Evolutionary conservation across 2,113 vertebrate genomes (phyloP), one percentile per base, ranked within the genome.

Genomic region (Atlantisia rogersi): DNA sequence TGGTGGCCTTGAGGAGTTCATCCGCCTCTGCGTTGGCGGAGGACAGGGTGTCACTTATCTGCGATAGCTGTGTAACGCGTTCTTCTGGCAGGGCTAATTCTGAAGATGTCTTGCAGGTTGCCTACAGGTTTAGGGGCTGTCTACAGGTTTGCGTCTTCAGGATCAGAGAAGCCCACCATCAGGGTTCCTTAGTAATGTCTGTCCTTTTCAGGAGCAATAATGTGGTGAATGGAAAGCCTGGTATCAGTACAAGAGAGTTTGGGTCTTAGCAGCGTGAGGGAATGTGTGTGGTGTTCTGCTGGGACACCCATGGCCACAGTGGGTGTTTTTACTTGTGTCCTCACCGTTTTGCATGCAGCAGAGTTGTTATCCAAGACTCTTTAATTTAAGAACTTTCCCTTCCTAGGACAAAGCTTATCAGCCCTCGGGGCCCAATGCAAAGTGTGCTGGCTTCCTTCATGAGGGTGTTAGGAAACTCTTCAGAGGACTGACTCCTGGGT

Each of bases 311-410:
- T 93, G 82, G 69, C 53, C 31, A 71, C 15, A 12, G 64, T 86
- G 60, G 64, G 62, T 91, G 73, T 74, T 91, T 88, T 63, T 79
- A 53, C 53, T 65, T 83, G n/a, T 93, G 79, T 86, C 88, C 74
- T 86, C 29, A 48, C 39, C 0, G 0, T 91, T 96, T 88, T 79
- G 86, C 77, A 63, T 93, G 79, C 65, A 52, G n/a, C 44, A 77
- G 58, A 63, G 48, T 69, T 93, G 65, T 56, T 60, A 79, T 69
- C 26, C 62, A 85, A 92, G 90, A 93, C 53, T 58, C 37, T 92
- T 95, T 96, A 84, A 93, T 92, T 93, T 90, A 84, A 91, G 50
- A 94, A 76, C 65, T 94, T 95, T 84, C 65, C 40, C 48, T 50
- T 87, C 31, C 37, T 56, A 91, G 75, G 50, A 50, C 2, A 3